Base-by-base conservation (phyloP, 1,140 invertebrate species). In the Leptinotarsa defecta region DNA sequence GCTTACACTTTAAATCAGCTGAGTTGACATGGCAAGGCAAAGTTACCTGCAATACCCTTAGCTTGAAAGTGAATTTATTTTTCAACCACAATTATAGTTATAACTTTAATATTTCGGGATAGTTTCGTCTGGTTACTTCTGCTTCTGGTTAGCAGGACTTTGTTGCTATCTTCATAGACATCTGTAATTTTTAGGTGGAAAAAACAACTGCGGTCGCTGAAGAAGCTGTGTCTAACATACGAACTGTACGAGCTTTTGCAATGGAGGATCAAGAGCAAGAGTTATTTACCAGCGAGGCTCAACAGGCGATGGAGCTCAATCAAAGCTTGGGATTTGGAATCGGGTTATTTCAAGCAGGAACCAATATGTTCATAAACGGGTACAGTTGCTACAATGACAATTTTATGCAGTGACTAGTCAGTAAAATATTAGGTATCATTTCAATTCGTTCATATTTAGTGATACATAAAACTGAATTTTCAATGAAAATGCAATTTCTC, bases 241-340 rank as follows among this genome's bases (percentile, higher is more conserved):
- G 96, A 73, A 98, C 96, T 13, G 96, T 94, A 4, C 87, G 95
- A 82, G 94, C 95, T 13, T 98, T 98, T 88, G 95, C 96, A 2
- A 96, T 96, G 86, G 97, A 98, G 85, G 91, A 94, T 52, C 90
- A 91, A 74, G 96, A 98, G 86, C 88, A 90, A 75, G 87, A 91
- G 85, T 86, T 94, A 77, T 98, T 94, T 86, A 86, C 89, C 13
- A 81, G 87, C 69, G 95, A 98, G 87, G 90, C 94, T 13, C 88
- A 93, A 15, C 86, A 90, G 77, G 91, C 94, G 0, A 89, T 91
- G 11, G 82, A 86, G 5, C 85, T 97, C 19, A 94, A 94, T 79
- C 91, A 94, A 84, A 87, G 89, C 79, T 87, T 99, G n/a, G 96
- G 96, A 62, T 86, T 94, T 73, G 96, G 96, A 22, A 97, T 98